phyloP scores from a whole-genome alignment of 2,113 vertebrate species.

The Chaenocephalus aceratus region DNA sequence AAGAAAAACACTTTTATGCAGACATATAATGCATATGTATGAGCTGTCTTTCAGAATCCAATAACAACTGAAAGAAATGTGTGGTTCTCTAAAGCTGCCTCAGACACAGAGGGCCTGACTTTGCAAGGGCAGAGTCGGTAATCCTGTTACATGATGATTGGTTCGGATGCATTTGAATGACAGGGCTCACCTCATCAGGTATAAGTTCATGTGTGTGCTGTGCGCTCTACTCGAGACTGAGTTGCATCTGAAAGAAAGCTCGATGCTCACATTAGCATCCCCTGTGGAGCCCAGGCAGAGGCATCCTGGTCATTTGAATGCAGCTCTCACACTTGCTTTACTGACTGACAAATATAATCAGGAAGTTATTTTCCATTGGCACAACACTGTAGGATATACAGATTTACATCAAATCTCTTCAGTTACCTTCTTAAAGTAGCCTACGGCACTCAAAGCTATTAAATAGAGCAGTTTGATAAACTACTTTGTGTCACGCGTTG shows the following conservation, averaged over 20 bases:
- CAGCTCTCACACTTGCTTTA: constrained; percentile 48
- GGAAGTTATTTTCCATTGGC: constrained; percentile 60
- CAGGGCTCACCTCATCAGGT: constrained; percentile 67
- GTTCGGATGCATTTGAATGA: constrained; percentile 69
- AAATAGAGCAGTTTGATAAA: constrained; percentile 36
- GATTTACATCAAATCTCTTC: constrained; percentile 45
- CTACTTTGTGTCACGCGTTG: constrained; percentile 1
- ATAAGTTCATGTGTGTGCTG: constrained; percentile 59
- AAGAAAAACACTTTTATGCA: constrained; percentile 9
- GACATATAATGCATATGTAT: constrained; percentile 27
- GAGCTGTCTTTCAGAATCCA: constrained; percentile 19
- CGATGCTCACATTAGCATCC: constrained; percentile 64
- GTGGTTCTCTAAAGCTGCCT: constrained; percentile 16
- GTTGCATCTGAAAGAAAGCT: constrained; percentile 62
- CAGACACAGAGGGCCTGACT: constrained; percentile 38
- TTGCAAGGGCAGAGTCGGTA: constrained; percentile 57
- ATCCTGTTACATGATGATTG: constrained; percentile 68
- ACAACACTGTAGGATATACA: constrained; percentile 32
- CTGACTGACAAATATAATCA: constrained; percentile 68
- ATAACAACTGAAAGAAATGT: constrained; percentile 36
- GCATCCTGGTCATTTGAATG: constrained; percentile 65
- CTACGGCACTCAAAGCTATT: constrained; percentile 33
- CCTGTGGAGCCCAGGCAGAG: constrained; percentile 27
- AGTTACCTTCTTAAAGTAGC: constrained; percentile 30
- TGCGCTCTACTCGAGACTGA: constrained; percentile 45